phyloP scores from a whole-genome alignment of 2,113 vertebrate genomes.

The Megaleporinus macrocephalus region DNA sequence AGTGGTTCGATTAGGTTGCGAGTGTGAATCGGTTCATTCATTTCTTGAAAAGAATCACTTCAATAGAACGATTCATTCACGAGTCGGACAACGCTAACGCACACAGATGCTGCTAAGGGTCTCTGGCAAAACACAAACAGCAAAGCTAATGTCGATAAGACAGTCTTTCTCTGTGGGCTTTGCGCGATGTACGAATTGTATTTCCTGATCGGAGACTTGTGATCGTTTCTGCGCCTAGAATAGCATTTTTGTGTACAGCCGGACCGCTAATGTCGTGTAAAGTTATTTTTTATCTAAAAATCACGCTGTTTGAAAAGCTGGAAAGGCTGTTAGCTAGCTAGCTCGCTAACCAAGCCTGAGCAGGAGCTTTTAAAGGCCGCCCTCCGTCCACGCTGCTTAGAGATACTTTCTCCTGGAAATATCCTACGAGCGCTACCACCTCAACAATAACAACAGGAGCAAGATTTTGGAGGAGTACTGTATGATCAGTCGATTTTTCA shows the following conservation, averaged over 20 bases:
- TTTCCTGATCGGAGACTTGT: background rate
- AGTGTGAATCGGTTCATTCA: background rate
- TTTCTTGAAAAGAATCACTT: background rate
- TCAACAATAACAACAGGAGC: background rate
- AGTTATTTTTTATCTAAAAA: background rate
- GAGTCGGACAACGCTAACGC: background rate
- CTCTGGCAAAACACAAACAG: background rate
- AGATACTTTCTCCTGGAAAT: background rate
- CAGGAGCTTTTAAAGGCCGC: constrained; percentile 11
- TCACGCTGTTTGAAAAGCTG: too few species aligned
- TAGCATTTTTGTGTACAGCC: background rate
- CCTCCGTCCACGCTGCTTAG: background rate
- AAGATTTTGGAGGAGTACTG: background rate
- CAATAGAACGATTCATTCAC: background rate
- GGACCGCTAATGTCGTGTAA: background rate
- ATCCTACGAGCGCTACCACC: background rate
- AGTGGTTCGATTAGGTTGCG: too few species aligned
- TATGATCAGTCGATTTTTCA: background rate
- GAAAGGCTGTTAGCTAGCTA: background rate
- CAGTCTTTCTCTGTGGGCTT: background rate
- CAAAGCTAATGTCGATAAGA: background rate
- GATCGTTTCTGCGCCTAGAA: too few species aligned
- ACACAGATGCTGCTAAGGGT: constrained; percentile 10
- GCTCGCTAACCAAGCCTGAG: background rate
- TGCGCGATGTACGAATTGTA: background rate